These are phyloP conservation scores for Drosophila equinoxialis DNA, from an alignment of 1,140 invertebrate genomes.

Conservation along the genomic window DNA sequence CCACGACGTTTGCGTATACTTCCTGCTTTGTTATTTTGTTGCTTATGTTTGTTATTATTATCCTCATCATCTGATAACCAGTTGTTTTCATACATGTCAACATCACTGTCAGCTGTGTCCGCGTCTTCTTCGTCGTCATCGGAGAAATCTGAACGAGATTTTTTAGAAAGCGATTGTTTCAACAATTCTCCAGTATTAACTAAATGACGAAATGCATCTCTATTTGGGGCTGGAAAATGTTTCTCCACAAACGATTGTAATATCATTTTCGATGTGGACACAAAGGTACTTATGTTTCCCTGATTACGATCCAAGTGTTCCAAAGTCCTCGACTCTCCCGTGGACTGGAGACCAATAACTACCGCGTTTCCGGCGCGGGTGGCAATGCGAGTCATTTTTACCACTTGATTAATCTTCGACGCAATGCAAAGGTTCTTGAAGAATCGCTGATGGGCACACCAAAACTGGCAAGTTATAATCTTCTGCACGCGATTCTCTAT, in stretches of 20 bases:
- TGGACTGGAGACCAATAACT: slow-evolving; percentile 99
- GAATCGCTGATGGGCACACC: slow-evolving; percentile 99
- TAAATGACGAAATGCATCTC: slow-evolving; percentile 89
- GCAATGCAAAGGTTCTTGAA: slow-evolving; percentile 99
- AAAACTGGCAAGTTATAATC: slow-evolving; percentile 99
- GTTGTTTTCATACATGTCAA: slow-evolving; percentile 54
- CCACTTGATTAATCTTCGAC: slow-evolving; percentile 95
- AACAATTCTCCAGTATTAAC: slow-evolving; percentile 69
- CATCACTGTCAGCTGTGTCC: slow-evolving; percentile 53
- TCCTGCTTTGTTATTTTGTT: slow-evolving; percentile 86
- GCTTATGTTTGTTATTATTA: neutral
- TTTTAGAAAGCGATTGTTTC: slow-evolving; percentile 32
- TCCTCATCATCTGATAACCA: slow-evolving; percentile 85
- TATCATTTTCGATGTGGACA: slow-evolving; percentile 98
- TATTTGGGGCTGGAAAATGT: slow-evolving; percentile 97
- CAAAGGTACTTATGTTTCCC: slow-evolving; percentile 97
- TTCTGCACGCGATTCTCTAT: slow-evolving; percentile 95
- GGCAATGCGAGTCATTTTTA: slow-evolving; percentile 92
- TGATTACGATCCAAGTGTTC: slow-evolving; percentile 97
- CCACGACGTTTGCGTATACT: slow-evolving; percentile 49
- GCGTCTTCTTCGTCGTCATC: slow-evolving; percentile 60
- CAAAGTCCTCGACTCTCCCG: slow-evolving; percentile 97
- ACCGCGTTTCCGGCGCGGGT: slow-evolving; percentile 98
- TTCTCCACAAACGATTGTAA: slow-evolving; percentile 97
- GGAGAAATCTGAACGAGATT: slow-evolving; percentile 36